Evolutionary conservation across 2,113 vertebrate species (phyloP).

Genomic region (Nycticorax nycticorax): DNA sequence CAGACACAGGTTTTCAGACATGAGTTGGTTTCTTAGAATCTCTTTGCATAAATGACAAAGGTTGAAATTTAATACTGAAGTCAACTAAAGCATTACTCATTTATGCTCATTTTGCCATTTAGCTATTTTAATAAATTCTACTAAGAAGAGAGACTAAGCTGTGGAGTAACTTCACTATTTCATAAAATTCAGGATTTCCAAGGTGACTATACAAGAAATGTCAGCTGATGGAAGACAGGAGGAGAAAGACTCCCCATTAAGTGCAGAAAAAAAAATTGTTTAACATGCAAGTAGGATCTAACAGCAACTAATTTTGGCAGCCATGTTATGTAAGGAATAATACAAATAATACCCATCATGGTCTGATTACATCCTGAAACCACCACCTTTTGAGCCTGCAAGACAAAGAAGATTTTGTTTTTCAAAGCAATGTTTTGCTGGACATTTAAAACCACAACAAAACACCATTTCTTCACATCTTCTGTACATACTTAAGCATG

Average conservation of each 20-base stretch:
- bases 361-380: background rate
- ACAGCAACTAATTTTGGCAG: background rate
- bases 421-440: background rate
- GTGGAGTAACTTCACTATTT: background rate
- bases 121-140: background rate
- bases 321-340: background rate
- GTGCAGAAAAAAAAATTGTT: background rate
- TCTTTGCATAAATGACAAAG: background rate
- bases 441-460: background rate
- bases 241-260: background rate
- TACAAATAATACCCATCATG: background rate
- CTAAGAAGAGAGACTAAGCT: background rate
- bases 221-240: background rate
- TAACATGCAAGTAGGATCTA: background rate
- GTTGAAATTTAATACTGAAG: background rate
- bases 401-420: background rate
- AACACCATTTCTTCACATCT: background rate
- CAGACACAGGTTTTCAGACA: background rate
- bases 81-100: background rate
- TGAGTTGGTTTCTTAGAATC: background rate
- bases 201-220: background rate
- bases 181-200: background rate
- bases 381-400: background rate
- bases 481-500: background rate
- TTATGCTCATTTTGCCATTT: background rate